Evolutionary conservation across 2,888 invertebrate genomes (phyloP).

Genomic region (Ennomos erosarius): DNA sequence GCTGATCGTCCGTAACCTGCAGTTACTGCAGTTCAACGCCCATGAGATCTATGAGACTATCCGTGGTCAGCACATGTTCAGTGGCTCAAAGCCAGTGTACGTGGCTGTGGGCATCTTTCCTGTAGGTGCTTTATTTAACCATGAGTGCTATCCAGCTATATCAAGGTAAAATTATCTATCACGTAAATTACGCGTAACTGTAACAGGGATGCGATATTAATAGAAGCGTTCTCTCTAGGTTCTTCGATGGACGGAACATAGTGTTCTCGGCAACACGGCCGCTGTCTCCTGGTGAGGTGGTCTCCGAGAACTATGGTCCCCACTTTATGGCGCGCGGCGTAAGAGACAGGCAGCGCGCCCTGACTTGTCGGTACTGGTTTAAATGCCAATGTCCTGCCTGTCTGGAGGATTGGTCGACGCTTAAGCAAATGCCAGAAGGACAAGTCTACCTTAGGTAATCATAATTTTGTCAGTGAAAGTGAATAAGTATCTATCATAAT

Average conservation of each 20-base stretch:
- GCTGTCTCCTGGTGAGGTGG: slow-evolving; percentile 86
- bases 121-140: slow-evolving; percentile 92
- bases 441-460: slow-evolving; percentile 65
- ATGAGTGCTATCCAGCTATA: slow-evolving; percentile 92
- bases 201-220: no score
- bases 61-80: slow-evolving; percentile 79
- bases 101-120: slow-evolving; percentile 91
- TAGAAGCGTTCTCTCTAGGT: slow-evolving; percentile 73
- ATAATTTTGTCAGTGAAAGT: not conserved
- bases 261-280: slow-evolving; percentile 89
- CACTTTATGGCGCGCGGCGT: slow-evolving; percentile 86
- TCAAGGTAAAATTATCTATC: slow-evolving; percentile 82
- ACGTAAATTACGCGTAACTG: no score
- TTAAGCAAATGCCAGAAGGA: slow-evolving; percentile 82
- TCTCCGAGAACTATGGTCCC: slow-evolving; percentile 94
- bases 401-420: slow-evolving; percentile 89
- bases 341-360: slow-evolving; percentile 84
- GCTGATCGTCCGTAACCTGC: slow-evolving; percentile 88
- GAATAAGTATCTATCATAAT: no score
- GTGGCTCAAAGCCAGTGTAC: slow-evolving; percentile 82
- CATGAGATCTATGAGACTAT: slow-evolving; percentile 92
- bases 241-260: slow-evolving; percentile 90
- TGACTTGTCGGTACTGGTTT: slow-evolving; percentile 92
- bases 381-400: slow-evolving; percentile 90
- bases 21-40: slow-evolving; percentile 93